A percentile compares a stretch with the other conserved stretches of the same genome.
These are phyloP conservation scores for Epizoanthus stellaris DNA, from an alignment of 92 coral and sea anemone genomes.

Conservation along the genomic window DNA sequence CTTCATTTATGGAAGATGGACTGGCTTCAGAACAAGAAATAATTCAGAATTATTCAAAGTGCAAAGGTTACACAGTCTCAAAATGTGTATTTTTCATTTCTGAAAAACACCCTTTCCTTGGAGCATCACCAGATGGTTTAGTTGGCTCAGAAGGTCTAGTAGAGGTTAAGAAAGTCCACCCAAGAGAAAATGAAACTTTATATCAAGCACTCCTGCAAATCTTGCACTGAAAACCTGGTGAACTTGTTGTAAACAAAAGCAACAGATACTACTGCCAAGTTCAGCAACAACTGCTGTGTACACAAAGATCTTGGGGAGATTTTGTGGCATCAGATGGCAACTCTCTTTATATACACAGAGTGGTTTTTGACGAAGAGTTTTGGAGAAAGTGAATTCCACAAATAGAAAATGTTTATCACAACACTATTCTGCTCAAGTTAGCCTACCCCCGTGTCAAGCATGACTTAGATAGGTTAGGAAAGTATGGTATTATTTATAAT, in stretches of 20 bases:
- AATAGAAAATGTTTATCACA: conserved; percentile 49
- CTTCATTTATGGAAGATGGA: conserved; percentile 53
- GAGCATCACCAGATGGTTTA: conserved; percentile 59
- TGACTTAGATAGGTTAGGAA: conserved; percentile 59
- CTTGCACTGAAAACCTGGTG: conserved; percentile 39
- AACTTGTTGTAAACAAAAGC: conserved; percentile 48
- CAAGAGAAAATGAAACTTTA: conserved; percentile 55
- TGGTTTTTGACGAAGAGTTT: conserved; percentile 43
- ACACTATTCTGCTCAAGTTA: conserved; percentile 49
- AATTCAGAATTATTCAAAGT: conserved; percentile 38
- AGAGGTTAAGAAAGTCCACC: conserved; percentile 53
- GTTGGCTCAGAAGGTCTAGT: conserved; percentile 50
- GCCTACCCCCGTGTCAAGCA: conserved; percentile 61
- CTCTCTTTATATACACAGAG: conserved; percentile 38
- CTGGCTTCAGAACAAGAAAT: conserved; percentile 40
- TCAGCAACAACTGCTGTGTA: conserved; percentile 50
- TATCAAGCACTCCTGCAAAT: conserved; percentile 47
- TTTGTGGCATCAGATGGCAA: conserved; percentile 55
- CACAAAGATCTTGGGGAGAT: conserved; percentile 54
- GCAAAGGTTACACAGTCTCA: conserved; percentile 43
- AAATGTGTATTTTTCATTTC: conserved; percentile 45
- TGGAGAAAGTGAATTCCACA: conserved; percentile 42
- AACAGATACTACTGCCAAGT: conserved; percentile 51
- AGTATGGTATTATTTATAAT: conserved; percentile 55
- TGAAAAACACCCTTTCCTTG: conserved; percentile 53